These are phyloP conservation scores for Ormyrus pomaceus DNA, from an alignment of 2,888 invertebrate species.

Conservation along the genomic window DNA sequence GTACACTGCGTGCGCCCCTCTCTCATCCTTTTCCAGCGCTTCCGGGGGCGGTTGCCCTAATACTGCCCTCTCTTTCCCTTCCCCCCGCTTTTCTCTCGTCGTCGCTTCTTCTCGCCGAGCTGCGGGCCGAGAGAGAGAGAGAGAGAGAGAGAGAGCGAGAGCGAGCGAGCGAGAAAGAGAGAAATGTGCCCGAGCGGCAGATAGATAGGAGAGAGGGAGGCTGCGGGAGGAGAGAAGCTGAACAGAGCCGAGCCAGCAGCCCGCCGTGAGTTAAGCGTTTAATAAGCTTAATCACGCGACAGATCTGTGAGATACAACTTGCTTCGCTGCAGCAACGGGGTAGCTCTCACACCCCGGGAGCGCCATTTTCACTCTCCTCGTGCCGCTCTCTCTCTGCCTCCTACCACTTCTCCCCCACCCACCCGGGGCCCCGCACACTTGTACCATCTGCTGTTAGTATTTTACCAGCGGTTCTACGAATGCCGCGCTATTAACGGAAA, in stretches of 20 bases:
- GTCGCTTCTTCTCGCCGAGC: slow-evolving; percentile 6
- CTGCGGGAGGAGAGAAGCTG: slow-evolving; percentile 51
- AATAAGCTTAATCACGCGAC: slow-evolving; percentile 76
- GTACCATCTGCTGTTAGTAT: slow-evolving; percentile 76
- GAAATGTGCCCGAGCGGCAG: too few species aligned
- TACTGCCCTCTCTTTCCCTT: slow-evolving; percentile 33
- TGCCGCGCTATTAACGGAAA: slow-evolving; percentile 70
- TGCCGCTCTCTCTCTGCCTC: slow-evolving; percentile 45
- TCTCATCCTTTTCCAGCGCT: slow-evolving; percentile 47
- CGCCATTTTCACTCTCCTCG: slow-evolving; percentile 55
- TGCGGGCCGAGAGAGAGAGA: slow-evolving; percentile 58
- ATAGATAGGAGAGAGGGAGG: slow-evolving; percentile 40
- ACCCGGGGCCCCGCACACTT: slow-evolving; percentile 56
- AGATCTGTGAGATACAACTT: slow-evolving; percentile 76
- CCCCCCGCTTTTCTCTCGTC: not conserved
- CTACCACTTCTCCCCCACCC: slow-evolving; percentile 13
- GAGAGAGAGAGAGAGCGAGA: slow-evolving; percentile 57
- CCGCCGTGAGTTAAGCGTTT: slow-evolving; percentile 75
- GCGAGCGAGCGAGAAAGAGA: slow-evolving; percentile 57
- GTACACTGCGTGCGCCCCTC: slow-evolving; percentile 25
- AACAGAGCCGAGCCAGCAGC: slow-evolving; percentile 63
- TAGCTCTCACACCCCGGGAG: slow-evolving; percentile 59
- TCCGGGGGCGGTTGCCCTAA: slow-evolving; percentile 16
- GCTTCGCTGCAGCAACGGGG: slow-evolving; percentile 66
- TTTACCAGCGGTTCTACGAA: slow-evolving; percentile 68